Conservation (phyloP, 2,797 vertebrate genomes). For the Aeoliscus strigatus region DNA sequence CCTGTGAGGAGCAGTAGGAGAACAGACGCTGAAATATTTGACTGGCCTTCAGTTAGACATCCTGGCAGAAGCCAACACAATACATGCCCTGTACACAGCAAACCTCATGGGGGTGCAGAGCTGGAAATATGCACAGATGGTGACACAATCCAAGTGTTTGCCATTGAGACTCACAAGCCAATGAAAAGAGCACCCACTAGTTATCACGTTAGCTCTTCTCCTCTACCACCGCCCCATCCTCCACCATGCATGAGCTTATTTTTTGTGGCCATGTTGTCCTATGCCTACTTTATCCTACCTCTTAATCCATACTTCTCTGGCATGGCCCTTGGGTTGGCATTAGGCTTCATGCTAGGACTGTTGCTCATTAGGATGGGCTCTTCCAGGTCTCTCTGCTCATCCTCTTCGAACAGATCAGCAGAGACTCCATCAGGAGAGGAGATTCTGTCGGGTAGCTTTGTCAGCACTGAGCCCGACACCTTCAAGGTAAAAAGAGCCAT, state of each 20-base stretch:
- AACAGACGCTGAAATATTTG: slow-evolving; percentile 59
- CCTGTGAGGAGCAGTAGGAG: slow-evolving; percentile 44
- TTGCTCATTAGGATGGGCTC: slow-evolving; percentile 73
- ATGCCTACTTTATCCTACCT: slow-evolving; percentile 81
- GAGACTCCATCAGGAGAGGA: slow-evolving; percentile 31
- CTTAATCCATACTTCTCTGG: slow-evolving; percentile 82
- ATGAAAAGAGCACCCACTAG: slow-evolving; percentile 1
- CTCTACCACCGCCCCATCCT: slow-evolving; percentile 23
- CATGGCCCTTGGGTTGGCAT: slow-evolving; percentile 77
- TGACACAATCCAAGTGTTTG: slow-evolving; percentile 72
- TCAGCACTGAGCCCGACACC: slow-evolving; percentile 27
- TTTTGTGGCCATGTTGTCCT: slow-evolving; percentile 75
- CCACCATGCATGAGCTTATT: slow-evolving; percentile 74
- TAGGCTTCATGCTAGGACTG: slow-evolving; percentile 82
- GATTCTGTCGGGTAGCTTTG: slow-evolving; percentile 13
- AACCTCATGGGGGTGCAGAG: slow-evolving; percentile 43
- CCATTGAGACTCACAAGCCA: slow-evolving; percentile 14
- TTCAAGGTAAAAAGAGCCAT: slow-evolving; percentile 72
- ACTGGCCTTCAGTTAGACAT: slow-evolving; percentile 56
- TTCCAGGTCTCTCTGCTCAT: slow-evolving; percentile 9
- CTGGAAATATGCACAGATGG: slow-evolving; percentile 74
- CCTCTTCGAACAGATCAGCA: background rate
- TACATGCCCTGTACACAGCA: slow-evolving; percentile 50
- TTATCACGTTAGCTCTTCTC: slow-evolving; percentile 4
- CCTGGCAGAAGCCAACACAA: slow-evolving; percentile 21